phyloP scores from a whole-genome alignment of 2,888 invertebrate species.

The Drosophila suboccidentalis region DNA sequence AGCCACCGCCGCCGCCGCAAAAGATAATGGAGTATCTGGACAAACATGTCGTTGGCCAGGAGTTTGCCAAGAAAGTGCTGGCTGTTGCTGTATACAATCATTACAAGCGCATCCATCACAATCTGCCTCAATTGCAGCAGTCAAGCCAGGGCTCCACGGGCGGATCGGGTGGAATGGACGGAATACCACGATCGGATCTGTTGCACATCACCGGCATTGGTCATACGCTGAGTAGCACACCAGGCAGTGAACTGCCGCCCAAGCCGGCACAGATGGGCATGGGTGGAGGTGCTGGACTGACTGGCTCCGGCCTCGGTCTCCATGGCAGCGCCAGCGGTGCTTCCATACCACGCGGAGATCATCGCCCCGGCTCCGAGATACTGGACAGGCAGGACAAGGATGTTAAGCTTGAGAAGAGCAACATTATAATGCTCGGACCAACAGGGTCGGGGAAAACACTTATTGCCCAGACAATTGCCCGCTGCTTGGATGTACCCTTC shows the following conservation, averaged over 20 bases:
- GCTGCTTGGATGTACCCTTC: constrained; percentile 99
- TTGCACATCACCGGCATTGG: constrained; percentile 94
- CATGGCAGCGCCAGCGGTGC: constrained; percentile 25
- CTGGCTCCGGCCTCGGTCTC: constrained; percentile 52
- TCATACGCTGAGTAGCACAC: constrained; percentile 87
- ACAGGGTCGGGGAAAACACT: constrained; percentile 99
- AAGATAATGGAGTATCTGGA: constrained; percentile 99
- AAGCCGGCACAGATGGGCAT: constrained; percentile 72
- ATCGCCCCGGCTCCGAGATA: constrained; percentile 90
- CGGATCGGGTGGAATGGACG: constrained; percentile 67
- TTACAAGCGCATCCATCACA: constrained; percentile 98
- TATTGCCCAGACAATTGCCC: constrained; percentile 98
- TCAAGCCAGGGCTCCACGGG: constrained; percentile 52
- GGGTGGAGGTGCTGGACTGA: constrained; percentile 53
- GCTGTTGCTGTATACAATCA: constrained; percentile 99
- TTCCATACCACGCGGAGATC: constrained; percentile 64
- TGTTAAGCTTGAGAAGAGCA: constrained; percentile 96
- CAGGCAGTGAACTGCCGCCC: constrained; percentile 82
- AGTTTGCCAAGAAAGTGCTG: constrained; percentile 98
- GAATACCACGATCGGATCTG: constrained; percentile 88
- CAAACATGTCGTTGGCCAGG: constrained; percentile 98
- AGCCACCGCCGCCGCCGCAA: constrained; percentile 97
- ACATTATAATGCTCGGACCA: constrained; percentile 97
- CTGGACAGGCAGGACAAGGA: constrained; percentile 93
- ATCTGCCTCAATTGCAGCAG: constrained; percentile 88